These are phyloP conservation scores for Synchiropus splendidus DNA, from an alignment of 2,113 vertebrate species.

Conservation along the genomic window DNA sequence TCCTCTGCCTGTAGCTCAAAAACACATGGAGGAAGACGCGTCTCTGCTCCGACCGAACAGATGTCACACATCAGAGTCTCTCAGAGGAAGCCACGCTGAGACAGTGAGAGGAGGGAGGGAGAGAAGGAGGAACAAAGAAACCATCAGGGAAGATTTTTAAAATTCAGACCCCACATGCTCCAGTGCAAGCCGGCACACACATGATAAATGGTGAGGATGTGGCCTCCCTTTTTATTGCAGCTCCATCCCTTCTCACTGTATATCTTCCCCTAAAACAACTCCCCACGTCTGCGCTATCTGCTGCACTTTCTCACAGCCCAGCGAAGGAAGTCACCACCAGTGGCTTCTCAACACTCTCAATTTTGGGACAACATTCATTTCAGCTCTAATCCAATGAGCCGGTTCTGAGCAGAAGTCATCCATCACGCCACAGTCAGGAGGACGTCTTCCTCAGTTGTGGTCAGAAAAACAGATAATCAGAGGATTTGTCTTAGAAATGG, in stretches of 20 bases:
- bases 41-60: slow-evolving; percentile 59
- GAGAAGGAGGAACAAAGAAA: slow-evolving; percentile 45
- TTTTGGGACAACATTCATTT: no score
- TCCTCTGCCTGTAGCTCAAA: no score
- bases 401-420: no score
- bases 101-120: slow-evolving; percentile 18
- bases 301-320: no score
- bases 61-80: slow-evolving; percentile 64
- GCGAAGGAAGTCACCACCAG: no score
- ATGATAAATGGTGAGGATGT: slow-evolving; percentile 23
- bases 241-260: slow-evolving; percentile 4
- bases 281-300: background rate
- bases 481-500: no score
- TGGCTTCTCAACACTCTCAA: no score
- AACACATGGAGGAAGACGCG: no score
- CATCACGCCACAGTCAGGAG: no score
- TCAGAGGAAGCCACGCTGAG: slow-evolving; percentile 37
- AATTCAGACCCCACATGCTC: slow-evolving; percentile 35
- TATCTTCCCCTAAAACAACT: slow-evolving; percentile 26
- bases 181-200: slow-evolving; percentile 12
- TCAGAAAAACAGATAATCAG: no score
- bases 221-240: slow-evolving; percentile 4
- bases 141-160: slow-evolving; percentile 33
- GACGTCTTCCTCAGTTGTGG: no score
- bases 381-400: no score